Evolutionary conservation across 2,113 vertebrate genomes (phyloP).

Genomic region (Cryptomyrus ogoouensis): DNA sequence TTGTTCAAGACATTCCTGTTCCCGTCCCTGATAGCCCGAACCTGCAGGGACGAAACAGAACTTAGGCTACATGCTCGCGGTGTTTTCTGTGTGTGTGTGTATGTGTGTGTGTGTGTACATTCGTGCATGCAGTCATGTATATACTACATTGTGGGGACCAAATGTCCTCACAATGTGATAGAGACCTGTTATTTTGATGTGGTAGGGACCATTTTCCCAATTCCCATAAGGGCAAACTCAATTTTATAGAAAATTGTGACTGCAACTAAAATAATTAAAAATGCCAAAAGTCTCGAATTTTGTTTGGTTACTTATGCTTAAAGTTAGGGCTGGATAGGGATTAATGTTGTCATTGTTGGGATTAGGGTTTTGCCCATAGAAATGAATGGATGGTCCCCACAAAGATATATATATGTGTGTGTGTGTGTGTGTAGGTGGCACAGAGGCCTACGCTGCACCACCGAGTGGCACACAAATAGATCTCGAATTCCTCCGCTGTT

Average conservation of each 20-base stretch:
- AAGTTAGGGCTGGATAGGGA: neutral
- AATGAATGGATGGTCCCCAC: neutral
- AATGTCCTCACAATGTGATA: neutral
- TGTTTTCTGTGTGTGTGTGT: neutral
- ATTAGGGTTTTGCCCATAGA: neutral
- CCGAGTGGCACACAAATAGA: neutral
- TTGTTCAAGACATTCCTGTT: constrained; percentile 85
- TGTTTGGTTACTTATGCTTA: neutral
- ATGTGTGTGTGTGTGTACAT: too few species aligned
- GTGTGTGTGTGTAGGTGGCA: neutral
- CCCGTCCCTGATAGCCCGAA: constrained; percentile 69
- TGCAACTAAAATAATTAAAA: too few species aligned
- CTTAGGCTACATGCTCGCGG: neutral
- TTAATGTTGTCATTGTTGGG: neutral
- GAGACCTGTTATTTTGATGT: too few species aligned
- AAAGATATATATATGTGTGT: neutral
- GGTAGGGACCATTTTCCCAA: too few species aligned
- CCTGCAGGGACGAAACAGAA: constrained; percentile 52
- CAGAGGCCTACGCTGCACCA: neutral
- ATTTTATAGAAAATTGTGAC: too few species aligned
- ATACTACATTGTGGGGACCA: neutral
- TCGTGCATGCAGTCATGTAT: neutral
- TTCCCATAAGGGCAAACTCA: too few species aligned
- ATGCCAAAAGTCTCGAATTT: too few species aligned
- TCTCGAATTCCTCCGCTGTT: neutral